These are phyloP conservation scores for Myocastor coypus DNA, from an alignment of 2,113 vertebrate species.

Conservation along the genomic window DNA sequence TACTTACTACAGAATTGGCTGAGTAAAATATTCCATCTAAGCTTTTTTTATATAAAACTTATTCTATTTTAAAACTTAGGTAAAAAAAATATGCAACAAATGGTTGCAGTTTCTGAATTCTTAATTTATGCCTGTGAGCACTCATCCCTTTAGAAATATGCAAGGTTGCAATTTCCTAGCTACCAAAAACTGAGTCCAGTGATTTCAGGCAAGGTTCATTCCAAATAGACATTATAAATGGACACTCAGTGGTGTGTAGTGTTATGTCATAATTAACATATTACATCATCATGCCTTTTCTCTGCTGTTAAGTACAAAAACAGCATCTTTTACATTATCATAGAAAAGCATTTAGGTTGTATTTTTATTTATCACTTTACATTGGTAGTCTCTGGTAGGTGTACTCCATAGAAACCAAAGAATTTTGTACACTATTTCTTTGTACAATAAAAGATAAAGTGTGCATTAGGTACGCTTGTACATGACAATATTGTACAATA, in stretches of 20 bases:
- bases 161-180: conserved; percentile 83
- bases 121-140: conserved; percentile 84
- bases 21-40: conserved; percentile 87
- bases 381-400: conserved; percentile 92
- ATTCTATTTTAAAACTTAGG: conserved; percentile 85
- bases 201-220: conserved; percentile 91
- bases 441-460: conserved; percentile 99
- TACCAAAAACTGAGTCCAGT: conserved; percentile 80
- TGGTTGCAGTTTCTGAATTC: conserved; percentile 83
- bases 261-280: conserved; percentile 86
- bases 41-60: conserved; percentile 83
- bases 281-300: conserved; percentile 90
- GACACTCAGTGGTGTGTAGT: conserved; percentile 89
- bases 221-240: conserved; percentile 86
- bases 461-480: conserved; percentile 99
- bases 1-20: conserved; percentile 80
- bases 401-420: conserved; percentile 98
- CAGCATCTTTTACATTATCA: conserved; percentile 93
- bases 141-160: conserved; percentile 83
- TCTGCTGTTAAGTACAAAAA: conserved; percentile 93
- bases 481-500: conserved; percentile 99
- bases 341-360: conserved; percentile 98
- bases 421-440: conserved; percentile 98
- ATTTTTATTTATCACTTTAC: conserved; percentile 95
- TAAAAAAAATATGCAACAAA: conserved; percentile 83